Evolutionary conservation across 2,113 vertebrate species (phyloP).

Genomic region (Anarrhichthys ocellatus): DNA sequence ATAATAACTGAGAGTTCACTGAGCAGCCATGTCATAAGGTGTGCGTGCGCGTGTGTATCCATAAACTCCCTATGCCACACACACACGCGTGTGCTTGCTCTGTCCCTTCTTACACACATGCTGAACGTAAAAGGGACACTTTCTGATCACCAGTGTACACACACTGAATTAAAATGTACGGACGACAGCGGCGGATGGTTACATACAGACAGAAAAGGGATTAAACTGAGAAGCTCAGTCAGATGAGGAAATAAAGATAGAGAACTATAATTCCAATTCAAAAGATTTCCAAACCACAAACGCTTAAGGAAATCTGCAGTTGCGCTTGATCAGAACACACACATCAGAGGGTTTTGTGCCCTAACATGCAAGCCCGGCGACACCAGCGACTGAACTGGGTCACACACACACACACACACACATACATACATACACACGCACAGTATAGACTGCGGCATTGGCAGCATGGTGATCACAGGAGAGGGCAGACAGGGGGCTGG

Average conservation of each 20-base stretch:
- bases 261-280: slow-evolving; percentile 10
- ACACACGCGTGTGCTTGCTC: slow-evolving; percentile 6
- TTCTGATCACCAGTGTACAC: background rate
- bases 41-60: slow-evolving; percentile 1
- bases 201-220: background rate
- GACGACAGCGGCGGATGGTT: background rate
- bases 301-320: slow-evolving; percentile 37
- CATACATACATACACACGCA: slow-evolving; percentile 56
- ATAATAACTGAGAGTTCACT: slow-evolving; percentile 77
- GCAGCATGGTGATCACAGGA: slow-evolving; percentile 80
- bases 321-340: slow-evolving; percentile 46
- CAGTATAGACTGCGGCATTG: slow-evolving; percentile 76
- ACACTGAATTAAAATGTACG: slow-evolving; percentile 8
- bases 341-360: slow-evolving; percentile 65
- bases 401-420: slow-evolving; percentile 62
- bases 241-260: slow-evolving; percentile 8
- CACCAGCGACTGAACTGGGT: slow-evolving; percentile 79
- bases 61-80: slow-evolving; percentile 13
- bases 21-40: slow-evolving; percentile 51
- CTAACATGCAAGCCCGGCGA: slow-evolving; percentile 73
- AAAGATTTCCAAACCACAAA: slow-evolving; percentile 2
- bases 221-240: background rate
- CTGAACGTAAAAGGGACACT: slow-evolving; percentile 8
- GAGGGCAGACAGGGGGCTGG: slow-evolving; percentile 81
- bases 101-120: slow-evolving; percentile 4